phyloP scores from a whole-genome alignment of 2,113 vertebrate species.

The Bungarus multicinctus region DNA sequence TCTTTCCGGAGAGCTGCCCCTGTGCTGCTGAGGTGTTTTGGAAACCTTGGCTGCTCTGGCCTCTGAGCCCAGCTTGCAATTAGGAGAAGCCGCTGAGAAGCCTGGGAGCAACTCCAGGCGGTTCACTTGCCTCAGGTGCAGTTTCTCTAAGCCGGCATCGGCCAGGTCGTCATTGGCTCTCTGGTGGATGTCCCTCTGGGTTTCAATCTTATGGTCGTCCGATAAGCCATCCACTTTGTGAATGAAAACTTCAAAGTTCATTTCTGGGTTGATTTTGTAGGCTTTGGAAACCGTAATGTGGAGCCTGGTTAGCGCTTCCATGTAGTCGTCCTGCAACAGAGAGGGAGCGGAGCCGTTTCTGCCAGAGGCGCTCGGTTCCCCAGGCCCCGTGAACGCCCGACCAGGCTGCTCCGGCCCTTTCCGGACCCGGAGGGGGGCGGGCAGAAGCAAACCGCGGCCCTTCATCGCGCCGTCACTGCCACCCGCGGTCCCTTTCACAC shows the following conservation, averaged over 20 bases:
- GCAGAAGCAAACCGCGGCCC: too few relatives aligned
- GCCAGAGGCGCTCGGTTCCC: not conserved
- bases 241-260: slow-evolving; percentile 99
- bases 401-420: too few relatives aligned
- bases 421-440: too few relatives aligned
- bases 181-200: slow-evolving; percentile 98
- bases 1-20: not conserved
- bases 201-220: slow-evolving; percentile 99
- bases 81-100: not conserved
- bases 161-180: slow-evolving; percentile 97
- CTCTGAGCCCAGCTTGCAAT: not conserved
- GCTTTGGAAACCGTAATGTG: slow-evolving; percentile 97
- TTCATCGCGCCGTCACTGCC: too few relatives aligned
- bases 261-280: slow-evolving; percentile 97
- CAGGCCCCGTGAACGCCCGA: not conserved
- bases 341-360: slow-evolving; percentile 43
- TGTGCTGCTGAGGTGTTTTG: too few relatives aligned
- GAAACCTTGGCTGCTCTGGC: not conserved
- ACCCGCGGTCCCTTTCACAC: too few relatives aligned
- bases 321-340: slow-evolving; percentile 92
- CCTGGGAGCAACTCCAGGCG: not conserved
- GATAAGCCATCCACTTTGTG: slow-evolving; percentile 99
- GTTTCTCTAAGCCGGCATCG: slow-evolving; percentile 95
- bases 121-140: slow-evolving; percentile 87
- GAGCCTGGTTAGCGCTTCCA: slow-evolving; percentile 94